phyloP scores from a whole-genome alignment of 2,888 invertebrate species.

The Pseudeuparius sepicola region DNA sequence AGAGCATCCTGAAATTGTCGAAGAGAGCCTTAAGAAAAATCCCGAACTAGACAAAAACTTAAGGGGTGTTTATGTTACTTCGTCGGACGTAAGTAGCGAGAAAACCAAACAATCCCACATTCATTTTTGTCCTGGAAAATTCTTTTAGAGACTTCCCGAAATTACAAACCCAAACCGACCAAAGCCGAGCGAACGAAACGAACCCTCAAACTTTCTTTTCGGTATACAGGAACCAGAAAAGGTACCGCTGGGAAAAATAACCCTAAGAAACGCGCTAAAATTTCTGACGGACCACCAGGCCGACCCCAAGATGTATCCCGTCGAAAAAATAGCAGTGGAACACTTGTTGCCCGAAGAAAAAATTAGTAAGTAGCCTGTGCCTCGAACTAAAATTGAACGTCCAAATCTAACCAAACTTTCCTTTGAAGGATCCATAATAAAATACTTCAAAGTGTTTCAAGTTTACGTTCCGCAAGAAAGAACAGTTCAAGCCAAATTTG shows the following conservation, averaged over 20 bases:
- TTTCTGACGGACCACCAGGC: slow-evolving; percentile 56
- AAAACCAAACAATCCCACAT: too few relatives aligned
- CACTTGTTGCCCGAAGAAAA: slow-evolving; percentile 56
- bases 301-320: slow-evolving; percentile 49
- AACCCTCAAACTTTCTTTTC: slow-evolving; percentile 48
- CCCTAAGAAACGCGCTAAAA: slow-evolving; percentile 52
- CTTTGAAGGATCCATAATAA: slow-evolving; percentile 29
- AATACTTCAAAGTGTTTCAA: slow-evolving; percentile 58
- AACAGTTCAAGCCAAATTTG: slow-evolving; percentile 31
- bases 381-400: slow-evolving; percentile 4
- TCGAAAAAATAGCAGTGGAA: slow-evolving; percentile 52
- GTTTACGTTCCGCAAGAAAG: slow-evolving; percentile 49
- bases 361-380: slow-evolving; percentile 41
- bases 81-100: slow-evolving; percentile 37
- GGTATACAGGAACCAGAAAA: slow-evolving; percentile 58
- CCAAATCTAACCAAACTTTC: slow-evolving; percentile 2
- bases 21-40: slow-evolving; percentile 55
- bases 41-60: slow-evolving; percentile 50
- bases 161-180: slow-evolving; percentile 39
- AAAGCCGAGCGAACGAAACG: slow-evolving; percentile 48
- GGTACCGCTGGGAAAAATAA: slow-evolving; percentile 52
- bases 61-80: slow-evolving; percentile 64
- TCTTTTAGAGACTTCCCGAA: not conserved
- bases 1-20: slow-evolving; percentile 52
- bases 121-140: too few relatives aligned